Evolutionary conservation across 92 coral and sea anemone genomes (phyloP).

Genomic region (Isaurus tuberculatus): DNA sequence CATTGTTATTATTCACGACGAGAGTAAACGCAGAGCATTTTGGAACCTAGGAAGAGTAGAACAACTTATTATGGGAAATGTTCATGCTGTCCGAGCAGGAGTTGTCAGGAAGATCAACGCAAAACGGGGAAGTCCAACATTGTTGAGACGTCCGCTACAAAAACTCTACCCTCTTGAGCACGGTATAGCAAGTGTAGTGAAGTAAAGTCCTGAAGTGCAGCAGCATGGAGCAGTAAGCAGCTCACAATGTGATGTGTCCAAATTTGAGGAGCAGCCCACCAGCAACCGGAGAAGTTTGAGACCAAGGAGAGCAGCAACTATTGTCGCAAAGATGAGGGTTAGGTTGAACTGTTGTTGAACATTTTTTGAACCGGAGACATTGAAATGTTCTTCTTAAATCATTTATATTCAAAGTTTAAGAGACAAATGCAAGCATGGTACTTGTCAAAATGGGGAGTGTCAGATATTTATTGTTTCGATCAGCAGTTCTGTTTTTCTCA

Average conservation of each 20-base stretch:
- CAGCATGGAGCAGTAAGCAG: not conserved
- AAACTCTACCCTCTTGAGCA: not conserved
- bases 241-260: not conserved
- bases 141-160: not conserved
- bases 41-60: slow-evolving; percentile 18
- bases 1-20: not conserved
- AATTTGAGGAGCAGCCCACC: not conserved
- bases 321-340: not conserved
- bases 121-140: not conserved
- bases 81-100: slow-evolving; percentile 33
- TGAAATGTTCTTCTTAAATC: not conserved
- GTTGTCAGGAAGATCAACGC: slow-evolving; percentile 8
- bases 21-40: not conserved
- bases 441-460: not conserved
- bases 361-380: not conserved
- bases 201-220: not conserved
- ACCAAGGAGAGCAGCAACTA: slow-evolving; percentile 8
- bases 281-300: not conserved
- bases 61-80: slow-evolving; percentile 25
- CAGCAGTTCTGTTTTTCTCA: not conserved
- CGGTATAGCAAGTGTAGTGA: not conserved
- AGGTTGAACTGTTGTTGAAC: not conserved
- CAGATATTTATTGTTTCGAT: not conserved
- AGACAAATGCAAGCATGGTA: not conserved
- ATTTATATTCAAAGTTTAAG: not conserved